Evolutionary conservation across 2,797 vertebrate genomes (phyloP), one percentile per base, ranked within the genome.

Genomic region (Hydrocynus forskahlii): DNA sequence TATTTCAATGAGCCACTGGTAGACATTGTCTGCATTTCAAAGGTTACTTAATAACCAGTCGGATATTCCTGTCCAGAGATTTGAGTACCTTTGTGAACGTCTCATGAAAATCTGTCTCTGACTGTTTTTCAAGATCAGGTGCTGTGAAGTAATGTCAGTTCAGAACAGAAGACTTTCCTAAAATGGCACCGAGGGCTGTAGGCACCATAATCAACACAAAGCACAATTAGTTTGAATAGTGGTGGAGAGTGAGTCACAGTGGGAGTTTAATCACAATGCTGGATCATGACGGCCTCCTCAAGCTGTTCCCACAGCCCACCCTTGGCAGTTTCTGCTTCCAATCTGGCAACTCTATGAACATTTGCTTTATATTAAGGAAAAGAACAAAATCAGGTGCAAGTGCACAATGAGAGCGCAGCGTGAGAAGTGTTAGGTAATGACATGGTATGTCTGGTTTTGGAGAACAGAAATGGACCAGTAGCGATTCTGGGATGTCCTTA

Each of bases 251-350:
- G 91, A 86, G 86, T 92, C 90, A 71, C 91, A 92, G 90, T 90
- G 87, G 91, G 91, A 89, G 90, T 85, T 91, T 93, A 92, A 93
- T 93, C 91, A 92, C 88, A 89, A 91, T 88, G 89, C 89, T 91
- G 92, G 90, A 93, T 93, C 91, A 91, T 89, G 86, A 76, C 81
- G 66, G 77, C 84, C 91, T 90, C 87, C 83, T 88, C 92, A 93
- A 92, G 91, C 91, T 91, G 90, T 91, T 92, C 88, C 83, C 88
- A 78, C 83, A 81, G 82, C 84, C 40, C 78, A 79, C 70, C 80
- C 76, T 71, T 76, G 86, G 84, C 50, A 79, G 72, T 67, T 66
- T 81, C 60, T 75, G 43, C 63, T 54, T 43, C 52, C 72, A 86
- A 80, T 82, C 87, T 86, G 85, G 87, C 82, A 84, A 82, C 75